phyloP scores from a whole-genome alignment of 2,113 vertebrate genomes.

The Salvelinus namaycush region DNA sequence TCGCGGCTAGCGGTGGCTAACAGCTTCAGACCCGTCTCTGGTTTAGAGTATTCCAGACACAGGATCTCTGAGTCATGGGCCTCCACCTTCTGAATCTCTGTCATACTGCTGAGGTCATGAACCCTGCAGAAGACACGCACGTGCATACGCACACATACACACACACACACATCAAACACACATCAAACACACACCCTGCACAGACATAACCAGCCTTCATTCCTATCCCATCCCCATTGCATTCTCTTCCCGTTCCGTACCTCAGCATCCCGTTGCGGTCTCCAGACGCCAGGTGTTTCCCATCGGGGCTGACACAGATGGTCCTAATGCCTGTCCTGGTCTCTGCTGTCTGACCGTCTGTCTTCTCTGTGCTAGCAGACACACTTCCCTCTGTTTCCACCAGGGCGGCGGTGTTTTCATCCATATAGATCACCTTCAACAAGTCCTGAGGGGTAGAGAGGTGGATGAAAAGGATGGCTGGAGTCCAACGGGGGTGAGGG shows the following conservation, averaged over 20 bases:
- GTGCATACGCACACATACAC: not conserved
- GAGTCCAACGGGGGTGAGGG: too few relatives aligned
- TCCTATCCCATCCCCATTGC: too few relatives aligned
- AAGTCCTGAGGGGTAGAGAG: conserved; percentile 79
- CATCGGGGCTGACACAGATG: conserved; percentile 90
- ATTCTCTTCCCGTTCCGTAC: conserved; percentile 56
- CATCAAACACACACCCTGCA: not conserved
- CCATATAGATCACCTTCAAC: conserved; percentile 88
- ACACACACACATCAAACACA: conserved; percentile 3
- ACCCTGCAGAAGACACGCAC: conserved; percentile 73
- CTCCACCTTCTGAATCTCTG: conserved; percentile 88
- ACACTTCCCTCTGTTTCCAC: conserved; percentile 82
- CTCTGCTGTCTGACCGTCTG: conserved; percentile 81
- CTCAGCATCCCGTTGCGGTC: conserved; percentile 91
- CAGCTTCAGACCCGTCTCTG: conserved; percentile 90
- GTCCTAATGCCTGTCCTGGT: conserved; percentile 85
- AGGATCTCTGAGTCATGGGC: conserved; percentile 95
- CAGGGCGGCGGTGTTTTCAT: conserved; percentile 79
- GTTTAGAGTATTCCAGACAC: conserved; percentile 93
- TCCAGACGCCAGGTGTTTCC: conserved; percentile 93
- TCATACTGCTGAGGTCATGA: conserved; percentile 85
- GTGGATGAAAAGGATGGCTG: not conserved
- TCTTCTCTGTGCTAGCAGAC: conserved; percentile 78
- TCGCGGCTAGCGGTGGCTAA: conserved; percentile 92
- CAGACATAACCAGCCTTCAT: too few relatives aligned